A percentile compares a stretch with the other conserved stretches of the same genome.
phyloP scores from a whole-genome alignment of 2,888 invertebrate species.

The Eustalomyia histrio region DNA sequence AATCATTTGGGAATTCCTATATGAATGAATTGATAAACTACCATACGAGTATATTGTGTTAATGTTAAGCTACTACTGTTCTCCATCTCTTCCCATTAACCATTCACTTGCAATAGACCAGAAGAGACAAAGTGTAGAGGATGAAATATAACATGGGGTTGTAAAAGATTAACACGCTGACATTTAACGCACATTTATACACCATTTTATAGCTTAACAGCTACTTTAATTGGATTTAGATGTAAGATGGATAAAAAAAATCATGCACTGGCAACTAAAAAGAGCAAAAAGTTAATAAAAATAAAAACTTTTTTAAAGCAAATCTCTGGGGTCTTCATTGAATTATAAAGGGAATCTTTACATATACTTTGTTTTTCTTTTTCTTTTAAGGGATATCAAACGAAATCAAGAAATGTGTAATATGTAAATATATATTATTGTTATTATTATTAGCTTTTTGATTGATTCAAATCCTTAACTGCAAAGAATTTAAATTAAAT shows the following conservation, averaged over 20 bases:
- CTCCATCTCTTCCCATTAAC: conserved; percentile 3
- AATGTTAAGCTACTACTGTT: conserved; percentile 21
- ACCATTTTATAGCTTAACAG: conserved; percentile 66
- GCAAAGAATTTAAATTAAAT: not conserved
- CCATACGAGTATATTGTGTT: conserved; percentile 33
- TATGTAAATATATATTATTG: conserved; percentile 14
- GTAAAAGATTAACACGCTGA: conserved; percentile 63
- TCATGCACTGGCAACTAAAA: conserved; percentile 8
- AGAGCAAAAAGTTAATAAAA: conserved; percentile 28
- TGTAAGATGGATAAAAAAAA: conserved; percentile 60
- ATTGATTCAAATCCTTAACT: not conserved
- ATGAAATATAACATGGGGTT: conserved; percentile 56
- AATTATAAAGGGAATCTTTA: conserved; percentile 34
- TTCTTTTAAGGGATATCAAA: not conserved
- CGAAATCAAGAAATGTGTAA: conserved; percentile 1
- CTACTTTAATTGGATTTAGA: conserved; percentile 69
- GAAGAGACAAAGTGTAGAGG: conserved; percentile 26
- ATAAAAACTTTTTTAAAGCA: conserved; percentile 28
- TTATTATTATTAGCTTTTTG: not conserved
- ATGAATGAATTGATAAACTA: conserved; percentile 54
- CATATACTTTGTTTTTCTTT: not conserved
- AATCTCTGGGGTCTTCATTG: conserved; percentile 50
- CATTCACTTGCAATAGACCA: conserved; percentile 21
- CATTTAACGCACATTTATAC: conserved; percentile 66
- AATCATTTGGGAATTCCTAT: conserved; percentile 64